Percentiles rank a stretch among this genome's conserved stretches.
Evolutionary conservation across 92 coral and sea anemone species (phyloP).

Genomic region (Zoanthus sociatus): DNA sequence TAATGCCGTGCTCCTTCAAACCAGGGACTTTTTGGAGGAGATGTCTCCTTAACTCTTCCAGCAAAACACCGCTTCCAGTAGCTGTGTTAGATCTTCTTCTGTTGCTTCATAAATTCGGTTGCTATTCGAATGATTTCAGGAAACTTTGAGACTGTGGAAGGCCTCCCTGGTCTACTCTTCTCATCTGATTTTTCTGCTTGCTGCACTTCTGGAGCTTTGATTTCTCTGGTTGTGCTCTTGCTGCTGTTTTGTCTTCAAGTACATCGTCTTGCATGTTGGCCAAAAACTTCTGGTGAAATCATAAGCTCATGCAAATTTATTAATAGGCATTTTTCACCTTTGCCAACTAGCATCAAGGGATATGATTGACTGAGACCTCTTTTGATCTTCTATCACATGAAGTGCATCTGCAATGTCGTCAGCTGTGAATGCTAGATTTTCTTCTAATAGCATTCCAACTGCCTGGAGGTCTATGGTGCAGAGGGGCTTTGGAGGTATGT

Average conservation of each 20-base stretch:
- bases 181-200: constrained; percentile 9
- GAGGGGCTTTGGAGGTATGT: constrained; percentile 29
- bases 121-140: constrained; percentile 21
- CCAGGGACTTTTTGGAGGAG: constrained; percentile 33
- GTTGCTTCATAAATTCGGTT: constrained; percentile 55
- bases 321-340: constrained; percentile 9
- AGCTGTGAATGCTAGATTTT: constrained; percentile 37
- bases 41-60: constrained; percentile 40
- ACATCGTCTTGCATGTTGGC: constrained; percentile 26
- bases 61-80: constrained; percentile 49
- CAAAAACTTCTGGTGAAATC: constrained; percentile 2
- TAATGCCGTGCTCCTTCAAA: neutral
- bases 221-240: constrained; percentile 13
- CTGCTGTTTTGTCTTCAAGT: constrained; percentile 17
- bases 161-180: constrained; percentile 33
- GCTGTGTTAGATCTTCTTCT: constrained; percentile 51
- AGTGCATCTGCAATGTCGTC: constrained; percentile 21
- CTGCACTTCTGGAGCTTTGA: constrained; percentile 16
- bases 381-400: neutral
- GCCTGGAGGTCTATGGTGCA: constrained; percentile 18
- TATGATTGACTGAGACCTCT: neutral
- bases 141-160: constrained; percentile 5
- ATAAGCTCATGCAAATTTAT: constrained; percentile 22
- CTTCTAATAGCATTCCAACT: constrained; percentile 29
- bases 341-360: constrained; percentile 5